Evolutionary conservation across 1,140 invertebrate species (phyloP).

Genomic region (Popillia japonica): DNA sequence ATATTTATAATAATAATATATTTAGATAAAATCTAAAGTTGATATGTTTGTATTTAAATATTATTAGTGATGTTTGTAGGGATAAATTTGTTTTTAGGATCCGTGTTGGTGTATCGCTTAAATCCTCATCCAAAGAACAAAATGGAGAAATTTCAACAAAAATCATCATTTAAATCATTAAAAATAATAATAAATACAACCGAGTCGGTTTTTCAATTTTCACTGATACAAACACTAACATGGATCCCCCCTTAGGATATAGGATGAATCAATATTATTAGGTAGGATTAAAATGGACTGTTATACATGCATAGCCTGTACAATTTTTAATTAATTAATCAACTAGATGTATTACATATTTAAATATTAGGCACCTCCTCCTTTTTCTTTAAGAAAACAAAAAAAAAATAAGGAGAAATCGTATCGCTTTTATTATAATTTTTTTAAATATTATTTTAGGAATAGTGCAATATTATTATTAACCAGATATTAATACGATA

Average conservation of each 20-base stretch:
- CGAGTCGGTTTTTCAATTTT: too few species aligned
- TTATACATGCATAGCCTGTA: conserved; percentile 23
- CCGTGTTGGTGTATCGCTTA: conserved; percentile 13
- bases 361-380: background rate
- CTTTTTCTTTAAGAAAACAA: too few species aligned
- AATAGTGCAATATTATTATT: conserved; percentile 27
- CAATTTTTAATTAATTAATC: conserved; percentile 7
- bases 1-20: conserved; percentile 51
- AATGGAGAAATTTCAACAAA: too few species aligned
- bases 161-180: too few species aligned
- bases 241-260: background rate
- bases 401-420: background rate
- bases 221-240: background rate
- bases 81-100: conserved; percentile 25
- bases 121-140: too few species aligned
- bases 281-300: conserved; percentile 24
- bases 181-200: too few species aligned
- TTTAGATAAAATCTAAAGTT: conserved; percentile 54
- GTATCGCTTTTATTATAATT: background rate
- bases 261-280: conserved; percentile 26
- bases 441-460: conserved; percentile 12
- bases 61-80: conserved; percentile 42
- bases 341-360: background rate
- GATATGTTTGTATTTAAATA: conserved; percentile 42
- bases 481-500: background rate